Percentiles rank a stretch among this genome's conserved stretches.
Conservation (phyloP, 2,113 vertebrate genomes). For the Heloderma charlesbogerti region DNA sequence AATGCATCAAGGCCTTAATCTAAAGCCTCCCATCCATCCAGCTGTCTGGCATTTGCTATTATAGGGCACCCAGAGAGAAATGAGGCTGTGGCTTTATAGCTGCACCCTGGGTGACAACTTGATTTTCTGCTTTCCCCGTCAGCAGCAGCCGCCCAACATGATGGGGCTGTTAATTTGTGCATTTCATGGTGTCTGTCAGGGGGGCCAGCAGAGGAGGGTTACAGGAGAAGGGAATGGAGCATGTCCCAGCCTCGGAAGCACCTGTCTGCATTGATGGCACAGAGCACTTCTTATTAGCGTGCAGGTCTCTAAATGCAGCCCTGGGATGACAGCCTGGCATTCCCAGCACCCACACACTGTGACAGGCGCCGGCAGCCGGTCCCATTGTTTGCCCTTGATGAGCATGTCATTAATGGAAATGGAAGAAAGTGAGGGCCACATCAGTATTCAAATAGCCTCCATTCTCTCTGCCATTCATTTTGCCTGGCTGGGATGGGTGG, state of each 20-base stretch:
- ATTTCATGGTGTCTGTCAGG: conserved; percentile 91
- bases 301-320: conserved; percentile 87
- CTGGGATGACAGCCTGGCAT: conserved; percentile 84
- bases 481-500: conserved; percentile 78
- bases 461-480: conserved; percentile 85
- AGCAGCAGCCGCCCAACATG: conserved; percentile 90
- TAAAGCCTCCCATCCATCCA: conserved; percentile 84
- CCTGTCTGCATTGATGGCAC: conserved; percentile 91
- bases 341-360: conserved; percentile 85
- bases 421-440: conserved; percentile 90
- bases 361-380: conserved; percentile 90
- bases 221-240: conserved; percentile 82
- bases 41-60: conserved; percentile 90
- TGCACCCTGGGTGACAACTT: conserved; percentile 91
- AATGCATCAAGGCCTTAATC: conserved; percentile 80
- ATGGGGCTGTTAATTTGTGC: conserved; percentile 93
- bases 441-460: conserved; percentile 97
- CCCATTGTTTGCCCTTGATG: conserved; percentile 96
- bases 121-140: conserved; percentile 92
- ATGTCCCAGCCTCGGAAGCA: conserved; percentile 91
- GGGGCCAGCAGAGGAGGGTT: conserved; percentile 79
- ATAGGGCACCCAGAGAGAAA: conserved; percentile 88
- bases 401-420: conserved; percentile 94
- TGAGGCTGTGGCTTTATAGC: conserved; percentile 86
- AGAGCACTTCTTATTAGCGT: conserved; percentile 93